Conservation (phyloP, 64 coral and sea anemone species). For the Montipora foliosa region DNA sequence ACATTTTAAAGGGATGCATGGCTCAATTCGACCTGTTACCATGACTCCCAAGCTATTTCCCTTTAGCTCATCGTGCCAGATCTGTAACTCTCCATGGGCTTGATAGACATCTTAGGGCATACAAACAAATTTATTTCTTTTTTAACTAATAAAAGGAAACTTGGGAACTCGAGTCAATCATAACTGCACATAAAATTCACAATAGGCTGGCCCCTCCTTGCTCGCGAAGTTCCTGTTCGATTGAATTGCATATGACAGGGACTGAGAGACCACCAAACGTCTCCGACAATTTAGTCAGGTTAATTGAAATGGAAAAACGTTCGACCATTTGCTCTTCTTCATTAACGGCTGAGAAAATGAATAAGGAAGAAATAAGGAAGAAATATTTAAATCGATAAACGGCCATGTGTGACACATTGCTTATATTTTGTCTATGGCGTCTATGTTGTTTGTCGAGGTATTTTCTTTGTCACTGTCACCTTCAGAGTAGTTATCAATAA, state of each 20-base stretch:
- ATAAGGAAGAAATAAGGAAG: background rate
- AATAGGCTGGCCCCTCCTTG: conserved; percentile 51
- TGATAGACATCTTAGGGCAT: background rate
- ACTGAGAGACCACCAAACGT: conserved; percentile 36
- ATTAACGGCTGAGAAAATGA: background rate
- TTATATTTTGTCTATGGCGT: too few species aligned
- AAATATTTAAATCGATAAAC: background rate
- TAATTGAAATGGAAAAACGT: conserved; percentile 43
- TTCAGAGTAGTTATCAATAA: too few species aligned
- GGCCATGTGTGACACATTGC: background rate
- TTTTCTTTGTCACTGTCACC: too few species aligned
- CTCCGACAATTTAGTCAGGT: conserved; percentile 34
- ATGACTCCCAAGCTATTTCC: too few species aligned
- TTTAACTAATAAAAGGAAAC: too few species aligned
- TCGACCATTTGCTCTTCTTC: conserved; percentile 18
- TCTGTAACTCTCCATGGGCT: conserved; percentile 6
- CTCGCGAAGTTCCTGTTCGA: conserved; percentile 43
- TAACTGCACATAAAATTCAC: conserved; percentile 6
- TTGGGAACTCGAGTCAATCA: too few species aligned
- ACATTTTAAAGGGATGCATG: too few species aligned
- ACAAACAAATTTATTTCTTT: too few species aligned
- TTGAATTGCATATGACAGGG: conserved; percentile 24
- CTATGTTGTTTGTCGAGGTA: too few species aligned
- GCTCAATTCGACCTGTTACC: too few species aligned
- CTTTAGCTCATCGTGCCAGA: background rate